Evolutionary conservation across 1,140 invertebrate species (phyloP).

Genomic region (Conopomorpha cramerella): DNA sequence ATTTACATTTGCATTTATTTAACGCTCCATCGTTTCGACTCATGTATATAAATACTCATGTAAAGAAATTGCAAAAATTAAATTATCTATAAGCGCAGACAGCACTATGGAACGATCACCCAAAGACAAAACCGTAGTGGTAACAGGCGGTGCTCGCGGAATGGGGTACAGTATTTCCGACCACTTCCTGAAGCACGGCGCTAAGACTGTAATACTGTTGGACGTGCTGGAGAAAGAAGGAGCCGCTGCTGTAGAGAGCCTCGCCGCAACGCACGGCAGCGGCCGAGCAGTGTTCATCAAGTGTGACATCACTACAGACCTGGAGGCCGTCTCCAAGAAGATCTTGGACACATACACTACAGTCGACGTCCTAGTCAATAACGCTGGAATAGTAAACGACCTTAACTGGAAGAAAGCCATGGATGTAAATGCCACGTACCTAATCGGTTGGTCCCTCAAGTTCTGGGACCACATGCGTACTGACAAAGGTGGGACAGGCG

Average conservation of each 20-base stretch:
- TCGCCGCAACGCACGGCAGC: slow-evolving; percentile 38
- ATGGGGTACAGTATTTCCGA: slow-evolving; percentile 4
- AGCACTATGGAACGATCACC: too few species aligned
- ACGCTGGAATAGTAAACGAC: too few species aligned
- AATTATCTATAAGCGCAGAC: too few species aligned
- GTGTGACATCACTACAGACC: too few species aligned
- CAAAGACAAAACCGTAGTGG: slow-evolving; percentile 3
- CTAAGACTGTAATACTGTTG: slow-evolving; percentile 1
- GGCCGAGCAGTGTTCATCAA: too few species aligned
- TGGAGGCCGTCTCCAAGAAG: too few species aligned
- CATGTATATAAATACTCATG: too few species aligned
- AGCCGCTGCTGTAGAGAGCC: background rate
- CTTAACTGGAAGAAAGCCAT: slow-evolving; percentile 27
- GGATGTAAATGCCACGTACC: slow-evolving; percentile 11
- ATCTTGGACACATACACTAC: slow-evolving; percentile 30
- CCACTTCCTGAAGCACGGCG: slow-evolving; percentile 4
- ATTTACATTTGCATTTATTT: too few species aligned
- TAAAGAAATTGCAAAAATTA: too few species aligned
- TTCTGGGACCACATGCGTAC: too few species aligned
- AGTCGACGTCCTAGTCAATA: slow-evolving; percentile 63
- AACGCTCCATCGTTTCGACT: too few species aligned
- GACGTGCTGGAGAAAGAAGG: slow-evolving; percentile 3
- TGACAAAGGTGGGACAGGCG: slow-evolving; percentile 60
- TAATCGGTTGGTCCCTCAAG: too few species aligned
- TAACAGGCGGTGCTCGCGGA: slow-evolving; percentile 6